Conservation (phyloP, 2,888 invertebrate species). For the Lasioglossum leucozonium region DNA sequence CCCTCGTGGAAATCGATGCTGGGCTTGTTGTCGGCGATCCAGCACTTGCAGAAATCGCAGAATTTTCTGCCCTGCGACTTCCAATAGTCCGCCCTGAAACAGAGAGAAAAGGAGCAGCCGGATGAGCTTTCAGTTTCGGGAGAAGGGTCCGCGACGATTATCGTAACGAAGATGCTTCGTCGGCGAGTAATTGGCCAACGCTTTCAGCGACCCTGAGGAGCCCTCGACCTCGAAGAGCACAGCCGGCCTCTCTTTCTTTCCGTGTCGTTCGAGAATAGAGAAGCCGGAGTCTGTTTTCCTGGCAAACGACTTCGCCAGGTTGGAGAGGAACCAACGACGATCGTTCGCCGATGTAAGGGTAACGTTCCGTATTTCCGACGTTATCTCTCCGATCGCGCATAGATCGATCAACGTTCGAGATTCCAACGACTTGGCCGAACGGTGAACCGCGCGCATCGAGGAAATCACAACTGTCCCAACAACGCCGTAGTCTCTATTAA, state of each 20-base stretch:
- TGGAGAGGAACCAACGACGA: neutral
- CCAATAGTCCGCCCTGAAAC: conserved; percentile 97
- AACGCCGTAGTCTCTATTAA: conserved; percentile 73
- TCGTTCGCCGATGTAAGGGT: neutral
- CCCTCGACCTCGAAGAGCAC: conserved; percentile 71
- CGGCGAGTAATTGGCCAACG: conserved; percentile 74
- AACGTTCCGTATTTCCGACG: neutral
- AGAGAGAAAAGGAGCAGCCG: neutral
- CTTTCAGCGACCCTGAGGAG: conserved; percentile 64
- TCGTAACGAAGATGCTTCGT: neutral
- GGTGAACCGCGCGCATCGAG: conserved; percentile 31
- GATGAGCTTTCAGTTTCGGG: neutral
- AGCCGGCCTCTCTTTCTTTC: neutral
- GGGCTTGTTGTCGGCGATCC: conserved; percentile 98
- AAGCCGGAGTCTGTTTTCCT: neutral
- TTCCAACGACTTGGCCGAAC: neutral
- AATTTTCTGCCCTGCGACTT: conserved; percentile 97
- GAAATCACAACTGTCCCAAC: conserved; percentile 66
- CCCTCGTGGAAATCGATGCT: conserved; percentile 97
- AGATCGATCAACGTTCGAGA: neutral
- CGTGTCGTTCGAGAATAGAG: neutral
- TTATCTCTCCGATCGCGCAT: neutral
- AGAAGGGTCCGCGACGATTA: neutral
- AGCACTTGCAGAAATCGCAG: conserved; percentile 99
- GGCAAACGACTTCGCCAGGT: neutral